A percentile compares a stretch with the other conserved stretches of the same genome.
These are phyloP conservation scores for Leptocoma aspasia DNA, from an alignment of 2,113 vertebrate genomes.

Conservation along the genomic window DNA sequence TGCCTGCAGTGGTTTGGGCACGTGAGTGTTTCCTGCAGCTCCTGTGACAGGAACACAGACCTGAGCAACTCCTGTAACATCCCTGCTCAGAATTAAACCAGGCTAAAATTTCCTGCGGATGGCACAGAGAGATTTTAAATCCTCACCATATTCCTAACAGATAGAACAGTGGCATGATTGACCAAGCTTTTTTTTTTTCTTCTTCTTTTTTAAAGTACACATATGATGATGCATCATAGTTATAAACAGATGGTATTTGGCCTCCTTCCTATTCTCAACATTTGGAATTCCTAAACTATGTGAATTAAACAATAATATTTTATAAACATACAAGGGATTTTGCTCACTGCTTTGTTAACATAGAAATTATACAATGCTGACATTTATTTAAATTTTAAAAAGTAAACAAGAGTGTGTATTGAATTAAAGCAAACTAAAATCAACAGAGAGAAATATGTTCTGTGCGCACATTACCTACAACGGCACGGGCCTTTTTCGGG, in stretches of 20 bases:
- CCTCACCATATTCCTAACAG: constrained; percentile 71
- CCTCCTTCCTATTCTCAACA: constrained; percentile 88
- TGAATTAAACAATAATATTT: constrained; percentile 90
- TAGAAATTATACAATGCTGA: constrained; percentile 88
- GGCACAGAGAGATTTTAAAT: constrained; percentile 56
- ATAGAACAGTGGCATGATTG: constrained; percentile 80
- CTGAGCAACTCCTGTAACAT: constrained; percentile 47
- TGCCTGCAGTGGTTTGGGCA: constrained; percentile 49
- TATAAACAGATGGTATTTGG: constrained; percentile 90
- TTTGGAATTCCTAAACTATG: constrained; percentile 89
- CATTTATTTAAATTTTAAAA: constrained; percentile 89
- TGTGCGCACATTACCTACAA: constrained; percentile 63
- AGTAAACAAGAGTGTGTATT: constrained; percentile 84
- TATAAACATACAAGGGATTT: constrained; percentile 89
- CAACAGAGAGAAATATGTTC: constrained; percentile 77
- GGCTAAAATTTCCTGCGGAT: constrained; percentile 56
- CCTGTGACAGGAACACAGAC: constrained; percentile 45
- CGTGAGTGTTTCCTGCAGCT: constrained; percentile 53
- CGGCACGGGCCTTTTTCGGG: constrained; percentile 66
- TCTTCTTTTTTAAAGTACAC: constrained; percentile 79
- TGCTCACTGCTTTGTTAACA: constrained; percentile 88
- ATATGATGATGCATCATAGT: constrained; percentile 84
- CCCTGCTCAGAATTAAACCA: constrained; percentile 46
- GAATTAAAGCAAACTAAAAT: constrained; percentile 85
- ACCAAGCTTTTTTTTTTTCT: constrained; percentile 70